Evolutionary conservation across 1,140 invertebrate species (phyloP), one percentile per base, ranked within the genome.

Genomic region (Trypoxylus dichotomus): DNA sequence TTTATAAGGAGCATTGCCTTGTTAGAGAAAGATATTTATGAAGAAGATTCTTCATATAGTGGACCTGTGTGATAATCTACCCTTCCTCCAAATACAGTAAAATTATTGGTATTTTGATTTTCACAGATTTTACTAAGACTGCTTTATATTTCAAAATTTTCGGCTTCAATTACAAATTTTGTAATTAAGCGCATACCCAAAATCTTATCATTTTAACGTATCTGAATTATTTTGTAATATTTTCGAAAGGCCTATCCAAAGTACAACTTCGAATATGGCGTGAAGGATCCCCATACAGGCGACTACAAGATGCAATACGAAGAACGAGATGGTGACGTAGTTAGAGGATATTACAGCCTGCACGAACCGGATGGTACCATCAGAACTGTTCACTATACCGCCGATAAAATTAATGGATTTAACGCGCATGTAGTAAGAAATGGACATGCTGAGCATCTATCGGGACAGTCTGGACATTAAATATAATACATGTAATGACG

Each of bases 211-310:
- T n/a, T n/a, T n/a, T n/a, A n/a, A n/a, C n/a, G 7, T 25, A 24
- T 24, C 19, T 24, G 8, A 72, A 15, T 29, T 29, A 24, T 24
- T 24, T 2, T 27, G 0, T 7, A 24, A 19, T 5, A 13, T 60
- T 25, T 54, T 78, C 77, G 10, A 42, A 19, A 74, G 68, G 68
- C 68, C 7, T 41, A 73, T 27, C 60, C 60, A 11, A 73, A 73
- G 37, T 94, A 94, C 85, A 89, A 90, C 79, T 94, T 92, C 83
- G 92, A 91, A 81, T 94, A 94, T 83, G 91, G 91, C 10, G 92
- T 94, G 10, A 89, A 91, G 80, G 93, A 94, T 84, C 88, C 89
- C 41, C 90, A 91, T 85, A 94, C 91, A 29, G 91, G 93, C 79
- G 92, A 93, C 81, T 88, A 76, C 83, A 84, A 74, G 84, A 84